Base-by-base conservation (phyloP, 64 coral and sea anemone genomes). In the Stichodactyla mertensii region DNA sequence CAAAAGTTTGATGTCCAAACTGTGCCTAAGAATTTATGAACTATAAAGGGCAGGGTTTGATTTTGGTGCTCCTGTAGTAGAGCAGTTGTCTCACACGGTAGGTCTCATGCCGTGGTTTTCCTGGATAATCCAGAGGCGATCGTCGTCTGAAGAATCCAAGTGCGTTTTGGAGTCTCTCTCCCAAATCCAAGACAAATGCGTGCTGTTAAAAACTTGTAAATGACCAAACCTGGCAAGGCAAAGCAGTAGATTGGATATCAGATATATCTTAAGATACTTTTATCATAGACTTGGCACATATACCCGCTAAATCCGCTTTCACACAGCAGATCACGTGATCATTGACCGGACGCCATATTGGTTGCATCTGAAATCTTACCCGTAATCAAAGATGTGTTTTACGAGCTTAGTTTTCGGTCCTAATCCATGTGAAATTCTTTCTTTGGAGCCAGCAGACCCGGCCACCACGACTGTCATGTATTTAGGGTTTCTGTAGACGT, bases 381-480 rank as follows among this genome's bases (percentile, higher is more conserved):
- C 93, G 18, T 95, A 95, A 56, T 95, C 94, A 57, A 89, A 78
- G 8, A 95, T 58, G 19, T 87, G 58, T 28, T 81, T 92, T 55
- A 86, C 94, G 57, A 89, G 77, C 54, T 80, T 77, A 8, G 79
- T 18, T 45, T 71, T 14, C 11, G 94, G 94, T 66, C 84, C 94
- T 36, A 77, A 64, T 58, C 91, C 90, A 2, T 77, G 31, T 7
- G 94, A 95, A 57, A 95, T 83, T 6, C 81, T 87, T 84, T 95
- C 94, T 57, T 82, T 95, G 80, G 90, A 92, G 24, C 94, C 94
- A 28, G 94, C 94, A 77, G 94, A 95, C 12, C 94, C 94, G 28
- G 91, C 94, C 16, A 95, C 94, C 53, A 95, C 88, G 4, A 56
- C 85, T 51, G 94, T 92, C 91, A 92, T 78, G 54, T 85, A 95